These are phyloP conservation scores for Dendrolimus pini DNA, from an alignment of 2,888 invertebrate genomes.

Conservation along the genomic window DNA sequence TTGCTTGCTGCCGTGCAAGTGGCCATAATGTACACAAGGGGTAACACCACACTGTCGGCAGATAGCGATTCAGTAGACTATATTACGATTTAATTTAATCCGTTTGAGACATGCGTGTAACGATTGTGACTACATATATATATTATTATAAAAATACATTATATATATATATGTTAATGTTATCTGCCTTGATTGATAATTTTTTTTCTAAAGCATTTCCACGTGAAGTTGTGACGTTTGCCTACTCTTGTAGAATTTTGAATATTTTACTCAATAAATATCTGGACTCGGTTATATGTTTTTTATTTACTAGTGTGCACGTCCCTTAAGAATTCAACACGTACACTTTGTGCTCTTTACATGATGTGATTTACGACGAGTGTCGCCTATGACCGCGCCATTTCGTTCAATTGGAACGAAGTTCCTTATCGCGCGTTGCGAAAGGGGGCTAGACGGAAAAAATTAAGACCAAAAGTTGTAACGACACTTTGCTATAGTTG, in stretches of 20 bases:
- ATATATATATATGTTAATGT: constrained; percentile 30
- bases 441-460: too few species aligned
- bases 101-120: constrained; percentile 54
- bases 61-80: constrained; percentile 25
- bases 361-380: too few species aligned
- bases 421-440: too few species aligned
- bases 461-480: too few species aligned
- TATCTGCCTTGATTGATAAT: constrained; percentile 58
- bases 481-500: too few species aligned
- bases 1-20: too few species aligned
- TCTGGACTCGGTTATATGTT: constrained; percentile 51
- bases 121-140: constrained; percentile 20
- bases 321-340: neutral
- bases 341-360: too few species aligned
- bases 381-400: too few species aligned
- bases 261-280: constrained; percentile 74
- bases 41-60: neutral
- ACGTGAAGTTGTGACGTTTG: constrained; percentile 73
- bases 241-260: constrained; percentile 75
- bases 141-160: too few species aligned
- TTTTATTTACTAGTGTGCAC: constrained; percentile 30
- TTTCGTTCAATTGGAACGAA: too few species aligned
- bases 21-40: constrained; percentile 5
- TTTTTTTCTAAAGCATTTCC: constrained; percentile 63
- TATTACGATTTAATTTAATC: neutral